Conservation (phyloP, 2,113 vertebrate genomes). For the Triplophysa siluroides region DNA sequence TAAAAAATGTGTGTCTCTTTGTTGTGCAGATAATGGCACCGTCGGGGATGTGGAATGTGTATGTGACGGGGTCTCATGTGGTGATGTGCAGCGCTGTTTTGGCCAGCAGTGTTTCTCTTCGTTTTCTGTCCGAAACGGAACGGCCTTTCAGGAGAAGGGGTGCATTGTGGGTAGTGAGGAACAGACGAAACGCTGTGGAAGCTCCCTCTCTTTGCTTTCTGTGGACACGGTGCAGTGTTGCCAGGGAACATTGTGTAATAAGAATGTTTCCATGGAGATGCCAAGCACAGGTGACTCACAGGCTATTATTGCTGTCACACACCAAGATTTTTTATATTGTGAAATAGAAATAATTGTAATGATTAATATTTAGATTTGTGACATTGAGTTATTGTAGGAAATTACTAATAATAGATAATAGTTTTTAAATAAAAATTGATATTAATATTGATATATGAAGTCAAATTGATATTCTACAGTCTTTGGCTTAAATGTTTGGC, state of each 20-base stretch:
- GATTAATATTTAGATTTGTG: no score
- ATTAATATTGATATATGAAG: no score
- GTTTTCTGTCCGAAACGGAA: constrained; percentile 82
- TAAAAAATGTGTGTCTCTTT: constrained; percentile 37
- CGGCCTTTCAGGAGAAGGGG: constrained; percentile 82
- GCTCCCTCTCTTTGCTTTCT: constrained; percentile 66
- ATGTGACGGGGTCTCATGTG: constrained; percentile 87
- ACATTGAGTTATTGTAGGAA: background rate
- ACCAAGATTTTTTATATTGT: no score
- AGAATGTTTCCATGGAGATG: constrained; percentile 83
- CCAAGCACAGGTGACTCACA: constrained; percentile 78
- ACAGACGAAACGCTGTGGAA: constrained; percentile 79
- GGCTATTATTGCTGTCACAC: background rate
- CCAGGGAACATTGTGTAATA: constrained; percentile 88
- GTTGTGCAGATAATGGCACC: constrained; percentile 75
- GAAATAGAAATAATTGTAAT: no score
- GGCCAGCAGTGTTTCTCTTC: constrained; percentile 90
- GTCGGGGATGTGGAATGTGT: constrained; percentile 79
- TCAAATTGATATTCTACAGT: no score
- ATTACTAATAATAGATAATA: no score
- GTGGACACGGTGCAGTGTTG: constrained; percentile 90
- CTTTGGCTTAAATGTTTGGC: no score
- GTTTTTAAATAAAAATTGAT: no score
- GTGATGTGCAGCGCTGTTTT: constrained; percentile 76
- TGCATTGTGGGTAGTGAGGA: constrained; percentile 83